Conservation (phyloP, 1,140 invertebrate species). For the Sitophilus oryzae region DNA sequence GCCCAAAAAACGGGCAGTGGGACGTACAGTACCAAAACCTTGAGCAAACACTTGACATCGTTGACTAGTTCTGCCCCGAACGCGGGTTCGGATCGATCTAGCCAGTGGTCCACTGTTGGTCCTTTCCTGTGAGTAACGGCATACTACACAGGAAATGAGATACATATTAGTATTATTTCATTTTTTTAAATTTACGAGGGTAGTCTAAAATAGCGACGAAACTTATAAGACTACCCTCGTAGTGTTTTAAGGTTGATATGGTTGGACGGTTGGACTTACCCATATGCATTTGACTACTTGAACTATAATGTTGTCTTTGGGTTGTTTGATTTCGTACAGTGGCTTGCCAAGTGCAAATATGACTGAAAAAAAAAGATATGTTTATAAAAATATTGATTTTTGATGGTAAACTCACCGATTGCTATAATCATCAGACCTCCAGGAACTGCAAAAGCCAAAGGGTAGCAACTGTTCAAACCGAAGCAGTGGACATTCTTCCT, state of each 20-base stretch:
- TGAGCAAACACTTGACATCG: conserved; percentile 69
- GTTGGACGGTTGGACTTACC: too few relatives aligned
- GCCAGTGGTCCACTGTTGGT: conserved; percentile 57
- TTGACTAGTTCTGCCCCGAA: conserved; percentile 61
- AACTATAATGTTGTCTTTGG: conserved; percentile 75
- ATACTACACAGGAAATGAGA: conserved; percentile 36
- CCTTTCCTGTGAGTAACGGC: conserved; percentile 35
- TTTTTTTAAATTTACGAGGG: too few relatives aligned
- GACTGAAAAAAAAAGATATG: conserved; percentile 62
- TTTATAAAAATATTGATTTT: too few relatives aligned
- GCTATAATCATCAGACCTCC: conserved; percentile 79
- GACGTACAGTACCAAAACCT: conserved; percentile 70
- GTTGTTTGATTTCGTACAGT: conserved; percentile 70
- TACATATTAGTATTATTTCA: not conserved
- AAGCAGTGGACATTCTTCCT: conserved; percentile 79
- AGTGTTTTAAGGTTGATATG: too few relatives aligned
- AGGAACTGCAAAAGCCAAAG: conserved; percentile 88
- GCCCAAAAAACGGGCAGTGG: conserved; percentile 88
- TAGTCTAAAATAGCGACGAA: too few relatives aligned
- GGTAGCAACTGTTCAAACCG: conserved; percentile 74
- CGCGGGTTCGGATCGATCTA: conserved; percentile 73
- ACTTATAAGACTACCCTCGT: too few relatives aligned
- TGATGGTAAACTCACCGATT: too few relatives aligned
- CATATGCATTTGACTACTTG: conserved; percentile 68
- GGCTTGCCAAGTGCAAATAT: conserved; percentile 74